Percentiles rank a stretch among this genome's conserved stretches.
Conservation (phyloP, 2,888 invertebrate genomes). For the Erebia epiphron region DNA sequence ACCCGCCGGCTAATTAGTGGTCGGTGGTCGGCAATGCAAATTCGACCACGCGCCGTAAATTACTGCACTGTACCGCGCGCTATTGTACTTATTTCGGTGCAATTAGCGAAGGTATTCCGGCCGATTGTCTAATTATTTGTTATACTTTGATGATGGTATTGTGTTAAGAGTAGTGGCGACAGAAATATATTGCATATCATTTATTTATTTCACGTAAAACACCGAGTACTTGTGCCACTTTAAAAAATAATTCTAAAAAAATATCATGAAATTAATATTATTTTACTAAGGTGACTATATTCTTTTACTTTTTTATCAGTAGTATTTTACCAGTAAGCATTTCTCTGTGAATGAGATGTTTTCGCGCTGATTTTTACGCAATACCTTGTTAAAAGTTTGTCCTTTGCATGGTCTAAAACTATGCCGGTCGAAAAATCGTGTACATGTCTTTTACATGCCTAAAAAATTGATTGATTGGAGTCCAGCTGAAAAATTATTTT, state of each 20-base stretch:
- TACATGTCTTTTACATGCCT: conserved; percentile 4
- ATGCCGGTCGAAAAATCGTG: not conserved
- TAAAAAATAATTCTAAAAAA: too few relatives aligned
- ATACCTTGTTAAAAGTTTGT: conserved; percentile 6
- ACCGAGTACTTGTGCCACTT: too few relatives aligned
- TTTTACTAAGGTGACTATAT: too few relatives aligned
- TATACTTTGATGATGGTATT: not conserved
- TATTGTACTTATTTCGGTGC: conserved; percentile 43
- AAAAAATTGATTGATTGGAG: not conserved
- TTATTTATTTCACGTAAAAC: too few relatives aligned
- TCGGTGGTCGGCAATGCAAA: conserved; percentile 54
- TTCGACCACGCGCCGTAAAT: conserved; percentile 59
- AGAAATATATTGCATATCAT: too few relatives aligned
- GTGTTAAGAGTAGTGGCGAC: too few relatives aligned
- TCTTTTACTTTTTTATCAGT: too few relatives aligned
- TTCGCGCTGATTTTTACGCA: not conserved
- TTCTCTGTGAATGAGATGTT: too few relatives aligned
- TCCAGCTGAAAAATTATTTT: not conserved
- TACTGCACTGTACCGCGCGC: conserved; percentile 46
- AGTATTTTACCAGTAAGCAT: too few relatives aligned
- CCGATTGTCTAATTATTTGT: conserved; percentile 29
- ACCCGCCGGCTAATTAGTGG: conserved; percentile 74
- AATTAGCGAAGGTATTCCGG: conserved; percentile 37
- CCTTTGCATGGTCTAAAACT: conserved; percentile 5
- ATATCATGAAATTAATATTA: too few relatives aligned